Conservation (phyloP, 1,140 invertebrate species). For the Aphis craccivora region DNA sequence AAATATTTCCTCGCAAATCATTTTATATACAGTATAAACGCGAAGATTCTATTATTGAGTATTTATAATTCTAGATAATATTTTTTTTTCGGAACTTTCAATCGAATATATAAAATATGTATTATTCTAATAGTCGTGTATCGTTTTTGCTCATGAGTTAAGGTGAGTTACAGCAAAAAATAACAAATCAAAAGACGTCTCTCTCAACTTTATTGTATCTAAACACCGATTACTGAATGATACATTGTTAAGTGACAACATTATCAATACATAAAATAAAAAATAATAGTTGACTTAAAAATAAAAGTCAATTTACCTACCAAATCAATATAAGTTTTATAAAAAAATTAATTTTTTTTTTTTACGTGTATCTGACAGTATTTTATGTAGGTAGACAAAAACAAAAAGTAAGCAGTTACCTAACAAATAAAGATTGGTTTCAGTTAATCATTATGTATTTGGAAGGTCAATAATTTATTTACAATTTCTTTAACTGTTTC, state of each 20-base stretch:
- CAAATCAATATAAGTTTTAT: not conserved
- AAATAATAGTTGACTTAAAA: not conserved
- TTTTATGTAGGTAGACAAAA: not conserved
- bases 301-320: not conserved
- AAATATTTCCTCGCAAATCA: not conserved
- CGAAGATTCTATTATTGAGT: not conserved
- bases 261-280: not conserved
- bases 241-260: not conserved
- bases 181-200: not conserved
- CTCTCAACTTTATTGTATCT: not conserved
- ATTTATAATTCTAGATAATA: not conserved
- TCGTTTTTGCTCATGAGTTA: not conserved
- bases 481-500: not conserved
- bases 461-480: not conserved
- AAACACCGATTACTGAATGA: not conserved
- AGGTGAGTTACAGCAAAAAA: not conserved
- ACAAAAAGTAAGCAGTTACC: not conserved
- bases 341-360: not conserved
- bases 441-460: not conserved
- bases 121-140: not conserved
- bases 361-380: not conserved
- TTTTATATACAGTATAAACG: not conserved
- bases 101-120: not conserved
- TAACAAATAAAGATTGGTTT: not conserved
- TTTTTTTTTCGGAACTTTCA: not conserved